Evolutionary conservation across 2,113 vertebrate genomes (phyloP).

Genomic region (Otocyon megalotis): DNA sequence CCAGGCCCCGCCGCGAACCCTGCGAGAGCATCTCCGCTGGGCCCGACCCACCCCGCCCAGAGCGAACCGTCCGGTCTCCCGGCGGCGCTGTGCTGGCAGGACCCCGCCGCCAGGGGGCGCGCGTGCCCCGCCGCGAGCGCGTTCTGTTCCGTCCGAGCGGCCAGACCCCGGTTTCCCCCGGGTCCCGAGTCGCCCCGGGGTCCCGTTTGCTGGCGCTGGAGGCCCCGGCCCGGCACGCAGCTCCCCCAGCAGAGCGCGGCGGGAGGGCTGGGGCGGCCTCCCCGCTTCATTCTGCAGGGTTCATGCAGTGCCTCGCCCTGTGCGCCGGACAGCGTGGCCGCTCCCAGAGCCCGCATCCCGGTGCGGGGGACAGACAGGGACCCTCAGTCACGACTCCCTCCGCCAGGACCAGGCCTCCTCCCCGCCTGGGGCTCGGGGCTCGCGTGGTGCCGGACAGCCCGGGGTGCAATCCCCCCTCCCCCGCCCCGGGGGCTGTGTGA

Average conservation of each 20-base stretch:
- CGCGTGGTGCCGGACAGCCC: not conserved
- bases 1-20: not conserved
- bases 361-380: not conserved
- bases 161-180: too few species aligned
- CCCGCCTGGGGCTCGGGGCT: not conserved
- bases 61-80: not conserved
- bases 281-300: not conserved
- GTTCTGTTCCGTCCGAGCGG: not conserved
- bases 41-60: rapidly evolving
- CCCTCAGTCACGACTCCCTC: too few species aligned
- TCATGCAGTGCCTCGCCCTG: not conserved
- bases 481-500: not conserved
- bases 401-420: not conserved
- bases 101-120: not conserved
- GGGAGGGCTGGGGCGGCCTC: not conserved
- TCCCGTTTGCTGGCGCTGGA: not conserved
- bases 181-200: rapidly evolving
- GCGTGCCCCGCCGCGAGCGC: not conserved
- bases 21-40: rapidly evolving
- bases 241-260: not conserved
- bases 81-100: not conserved
- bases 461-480: rapidly evolving
- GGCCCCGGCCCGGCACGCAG: not conserved
- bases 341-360: not conserved
- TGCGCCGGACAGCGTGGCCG: rapidly evolving